Conservation (phyloP, 2,888 invertebrate species). For the Nymphalis urticae region DNA sequence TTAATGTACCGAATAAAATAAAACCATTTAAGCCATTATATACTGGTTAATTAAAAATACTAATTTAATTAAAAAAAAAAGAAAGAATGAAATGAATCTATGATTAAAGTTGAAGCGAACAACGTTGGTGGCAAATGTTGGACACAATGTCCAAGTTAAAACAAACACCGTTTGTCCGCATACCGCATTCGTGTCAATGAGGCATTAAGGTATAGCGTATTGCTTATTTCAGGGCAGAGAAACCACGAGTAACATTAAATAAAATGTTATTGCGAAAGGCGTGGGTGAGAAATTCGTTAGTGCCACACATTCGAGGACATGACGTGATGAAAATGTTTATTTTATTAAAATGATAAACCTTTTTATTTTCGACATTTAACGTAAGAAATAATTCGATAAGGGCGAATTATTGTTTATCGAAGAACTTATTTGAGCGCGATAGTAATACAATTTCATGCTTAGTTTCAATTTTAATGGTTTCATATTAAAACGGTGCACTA, state of each 20-base stretch:
- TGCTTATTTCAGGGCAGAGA: constrained; percentile 59
- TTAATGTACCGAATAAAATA: no score
- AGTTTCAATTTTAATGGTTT: no score
- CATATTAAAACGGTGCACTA: no score
- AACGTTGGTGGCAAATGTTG: not conserved
- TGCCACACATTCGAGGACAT: constrained; percentile 2
- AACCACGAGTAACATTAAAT: constrained; percentile 56
- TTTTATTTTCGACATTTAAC: not conserved
- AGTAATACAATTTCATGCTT: no score
- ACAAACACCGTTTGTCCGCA: constrained; percentile 16
- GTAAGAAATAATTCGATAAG: no score
- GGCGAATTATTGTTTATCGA: no score
- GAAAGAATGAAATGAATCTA: not conserved
- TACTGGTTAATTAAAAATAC: no score
- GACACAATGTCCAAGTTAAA: constrained; percentile 1
- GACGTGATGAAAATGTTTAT: constrained; percentile 16
- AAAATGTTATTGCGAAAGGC: constrained; percentile 41
- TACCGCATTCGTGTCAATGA: constrained; percentile 60
- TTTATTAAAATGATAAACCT: constrained; percentile 13
- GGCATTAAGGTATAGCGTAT: constrained; percentile 66
- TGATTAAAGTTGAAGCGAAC: not conserved
- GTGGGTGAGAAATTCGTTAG: constrained; percentile 25
- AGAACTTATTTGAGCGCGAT: no score
- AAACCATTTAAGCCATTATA: no score
- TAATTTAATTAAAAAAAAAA: no score